These are phyloP conservation scores for Sebastes itinus DNA, from an alignment of 2,797 vertebrate species.

Conservation along the genomic window DNA sequence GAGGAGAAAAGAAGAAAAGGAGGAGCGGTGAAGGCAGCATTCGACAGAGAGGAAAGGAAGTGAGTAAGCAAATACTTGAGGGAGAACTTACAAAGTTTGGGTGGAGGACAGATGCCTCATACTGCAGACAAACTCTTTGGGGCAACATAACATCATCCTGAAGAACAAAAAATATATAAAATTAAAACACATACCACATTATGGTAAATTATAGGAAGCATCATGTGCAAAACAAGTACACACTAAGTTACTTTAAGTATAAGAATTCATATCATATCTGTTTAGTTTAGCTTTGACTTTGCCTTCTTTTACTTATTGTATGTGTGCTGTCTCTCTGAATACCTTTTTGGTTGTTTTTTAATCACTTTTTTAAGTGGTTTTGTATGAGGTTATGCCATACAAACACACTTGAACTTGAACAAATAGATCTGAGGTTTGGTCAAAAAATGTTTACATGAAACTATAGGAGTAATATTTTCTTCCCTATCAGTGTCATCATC, in stretches of 20 bases:
- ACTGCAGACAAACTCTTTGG: constrained; percentile 89
- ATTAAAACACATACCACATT: not conserved
- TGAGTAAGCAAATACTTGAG: constrained; percentile 32
- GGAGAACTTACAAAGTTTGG: constrained; percentile 85
- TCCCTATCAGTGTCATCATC: too few relatives aligned
- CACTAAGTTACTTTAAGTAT: not conserved
- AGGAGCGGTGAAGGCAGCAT: not conserved
- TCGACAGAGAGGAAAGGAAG: constrained; percentile 34
- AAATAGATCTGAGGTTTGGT: not conserved
- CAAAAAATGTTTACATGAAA: not conserved
- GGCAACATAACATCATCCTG: constrained; percentile 97
- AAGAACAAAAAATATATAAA: not conserved
- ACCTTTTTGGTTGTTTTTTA: not conserved
- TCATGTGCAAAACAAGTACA: not conserved
- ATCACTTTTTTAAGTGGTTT: not conserved
- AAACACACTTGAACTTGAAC: not conserved
- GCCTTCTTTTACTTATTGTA: not conserved
- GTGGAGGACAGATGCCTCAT: constrained; percentile 79
- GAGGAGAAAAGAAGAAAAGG: not conserved
- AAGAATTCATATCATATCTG: not conserved
- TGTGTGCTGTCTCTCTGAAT: not conserved
- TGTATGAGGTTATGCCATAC: not conserved
- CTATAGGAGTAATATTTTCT: accelerated
- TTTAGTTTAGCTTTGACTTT: not conserved
- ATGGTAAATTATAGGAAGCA: not conserved